These are phyloP conservation scores for Trichopria drosophilae DNA, from an alignment of 2,888 invertebrate species.

Conservation along the genomic window DNA sequence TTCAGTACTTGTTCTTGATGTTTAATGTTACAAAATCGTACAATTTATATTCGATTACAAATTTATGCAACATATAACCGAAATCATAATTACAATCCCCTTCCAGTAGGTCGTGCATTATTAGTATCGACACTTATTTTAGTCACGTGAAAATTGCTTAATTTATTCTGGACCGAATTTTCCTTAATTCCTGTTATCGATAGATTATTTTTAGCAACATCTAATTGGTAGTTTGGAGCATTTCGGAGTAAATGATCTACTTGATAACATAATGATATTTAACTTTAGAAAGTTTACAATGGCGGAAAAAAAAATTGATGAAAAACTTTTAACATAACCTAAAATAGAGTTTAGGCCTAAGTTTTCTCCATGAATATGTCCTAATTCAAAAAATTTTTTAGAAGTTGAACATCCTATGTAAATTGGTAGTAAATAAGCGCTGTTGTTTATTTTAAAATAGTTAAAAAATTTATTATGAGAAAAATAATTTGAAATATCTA, in stretches of 20 bases:
- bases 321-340: neutral
- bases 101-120: conserved; percentile 30
- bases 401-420: no score
- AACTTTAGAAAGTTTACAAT: no score
- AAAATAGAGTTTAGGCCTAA: neutral
- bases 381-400: neutral
- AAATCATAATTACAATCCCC: conserved; percentile 35
- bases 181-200: conserved; percentile 17
- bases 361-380: no score
- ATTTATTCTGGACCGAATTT: conserved; percentile 17
- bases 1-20: conserved; percentile 16
- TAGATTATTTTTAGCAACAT: conserved; percentile 2
- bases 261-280: no score
- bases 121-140: conserved; percentile 16
- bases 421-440: no score
- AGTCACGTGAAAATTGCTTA: conserved; percentile 20
- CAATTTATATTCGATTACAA: conserved; percentile 1
- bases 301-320: neutral
- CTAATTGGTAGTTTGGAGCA: neutral
- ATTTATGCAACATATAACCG: conserved; percentile 27
- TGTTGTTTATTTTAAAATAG: no score
- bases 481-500: no score
- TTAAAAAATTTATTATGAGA: no score
- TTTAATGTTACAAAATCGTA: conserved; percentile 15
- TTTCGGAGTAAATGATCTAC: no score